These are phyloP conservation scores for Lophochroa leadbeateri DNA, from an alignment of 2,113 vertebrate species.

Conservation along the genomic window DNA sequence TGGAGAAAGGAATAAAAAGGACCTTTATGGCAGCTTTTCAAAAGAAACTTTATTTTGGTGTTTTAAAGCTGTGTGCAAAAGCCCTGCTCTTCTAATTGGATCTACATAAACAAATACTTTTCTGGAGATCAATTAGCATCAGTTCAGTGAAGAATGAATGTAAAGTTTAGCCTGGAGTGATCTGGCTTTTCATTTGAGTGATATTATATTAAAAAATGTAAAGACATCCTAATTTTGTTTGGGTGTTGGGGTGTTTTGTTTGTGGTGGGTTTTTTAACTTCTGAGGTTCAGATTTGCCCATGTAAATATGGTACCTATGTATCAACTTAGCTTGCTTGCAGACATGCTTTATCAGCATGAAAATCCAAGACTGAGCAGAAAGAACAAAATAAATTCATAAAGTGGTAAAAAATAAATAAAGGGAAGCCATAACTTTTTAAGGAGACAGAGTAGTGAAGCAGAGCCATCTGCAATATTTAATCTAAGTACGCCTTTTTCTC, in stretches of 20 bases:
- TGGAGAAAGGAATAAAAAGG: conserved; percentile 10
- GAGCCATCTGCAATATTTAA: not conserved
- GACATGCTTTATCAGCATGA: not conserved
- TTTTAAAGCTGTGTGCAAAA: not conserved
- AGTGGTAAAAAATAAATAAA: not conserved
- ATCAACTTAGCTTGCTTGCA: not conserved
- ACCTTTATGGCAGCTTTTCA: conserved; percentile 30
- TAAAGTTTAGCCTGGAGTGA: not conserved
- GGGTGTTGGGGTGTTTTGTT: not conserved
- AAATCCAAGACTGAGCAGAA: not conserved
- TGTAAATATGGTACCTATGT: not conserved
- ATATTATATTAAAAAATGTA: not conserved
- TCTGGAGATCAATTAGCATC: not conserved
- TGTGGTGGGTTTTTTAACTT: not conserved
- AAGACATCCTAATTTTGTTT: not conserved
- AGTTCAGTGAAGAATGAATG: not conserved
- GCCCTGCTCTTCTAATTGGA: not conserved
- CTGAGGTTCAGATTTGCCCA: not conserved
- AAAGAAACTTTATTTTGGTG: conserved; percentile 33
- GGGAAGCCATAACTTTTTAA: not conserved
- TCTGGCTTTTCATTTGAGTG: not conserved
- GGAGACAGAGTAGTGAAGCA: not conserved
- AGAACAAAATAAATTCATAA: not conserved
- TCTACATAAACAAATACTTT: not conserved
- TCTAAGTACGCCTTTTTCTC: not conserved